These are phyloP conservation scores for Hydropotes inermis DNA, from an alignment of 2,113 vertebrate species.

Conservation along the genomic window DNA sequence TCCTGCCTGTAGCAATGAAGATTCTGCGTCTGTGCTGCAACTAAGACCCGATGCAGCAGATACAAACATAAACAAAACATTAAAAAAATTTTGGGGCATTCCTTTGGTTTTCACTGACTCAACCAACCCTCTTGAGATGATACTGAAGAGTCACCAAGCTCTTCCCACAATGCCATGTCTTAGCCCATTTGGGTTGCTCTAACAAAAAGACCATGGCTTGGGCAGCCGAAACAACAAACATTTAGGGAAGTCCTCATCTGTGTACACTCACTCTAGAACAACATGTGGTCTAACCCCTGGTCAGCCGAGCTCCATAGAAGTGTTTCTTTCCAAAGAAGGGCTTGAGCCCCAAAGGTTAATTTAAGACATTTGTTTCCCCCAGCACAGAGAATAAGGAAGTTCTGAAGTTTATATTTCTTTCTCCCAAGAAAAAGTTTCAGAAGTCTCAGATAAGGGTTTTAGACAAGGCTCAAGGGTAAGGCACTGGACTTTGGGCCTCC, in stretches of 20 bases:
- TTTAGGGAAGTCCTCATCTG: neutral
- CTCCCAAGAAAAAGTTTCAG: neutral
- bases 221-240: neutral
- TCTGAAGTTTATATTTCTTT: neutral
- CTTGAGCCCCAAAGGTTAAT: neutral
- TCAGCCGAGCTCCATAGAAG: neutral
- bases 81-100: neutral
- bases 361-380: neutral
- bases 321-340: neutral
- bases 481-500: neutral
- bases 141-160: neutral
- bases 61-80: neutral
- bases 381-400: neutral
- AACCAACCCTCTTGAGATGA: neutral
- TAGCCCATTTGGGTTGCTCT: neutral
- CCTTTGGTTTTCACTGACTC: neutral
- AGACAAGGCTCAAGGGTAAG: neutral
- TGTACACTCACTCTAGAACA: neutral
- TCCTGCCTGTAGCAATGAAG: neutral
- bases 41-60: neutral
- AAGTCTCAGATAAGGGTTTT: neutral
- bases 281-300: neutral
- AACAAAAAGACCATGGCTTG: neutral
- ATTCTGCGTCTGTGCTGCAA: accelerated
- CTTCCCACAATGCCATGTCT: neutral